A percentile compares a stretch with the other conserved stretches of the same genome.
phyloP scores from a whole-genome alignment of 1,140 invertebrate species.

The Drosophila kikkawai region DNA sequence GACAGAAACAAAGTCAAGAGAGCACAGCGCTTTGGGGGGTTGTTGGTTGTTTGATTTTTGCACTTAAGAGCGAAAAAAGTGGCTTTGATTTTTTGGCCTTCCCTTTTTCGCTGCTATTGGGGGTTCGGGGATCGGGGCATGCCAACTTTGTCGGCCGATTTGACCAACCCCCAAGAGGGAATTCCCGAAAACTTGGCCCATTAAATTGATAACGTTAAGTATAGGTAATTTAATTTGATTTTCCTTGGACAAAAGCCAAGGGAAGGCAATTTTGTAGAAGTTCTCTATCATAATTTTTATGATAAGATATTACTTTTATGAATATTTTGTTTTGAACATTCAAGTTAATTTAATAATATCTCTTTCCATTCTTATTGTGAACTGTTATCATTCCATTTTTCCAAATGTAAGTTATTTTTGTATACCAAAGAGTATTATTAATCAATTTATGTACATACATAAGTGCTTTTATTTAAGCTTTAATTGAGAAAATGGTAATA shows the following conservation, averaged over 20 bases:
- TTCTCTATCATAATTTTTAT: background rate
- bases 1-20: slow-evolving; percentile 8
- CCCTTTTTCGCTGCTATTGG: background rate
- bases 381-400: too few species aligned
- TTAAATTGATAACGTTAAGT: slow-evolving; percentile 47
- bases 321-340: background rate
- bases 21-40: slow-evolving; percentile 34
- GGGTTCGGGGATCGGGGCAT: slow-evolving; percentile 16
- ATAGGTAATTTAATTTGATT: slow-evolving; percentile 29
- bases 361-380: background rate
- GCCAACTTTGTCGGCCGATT: slow-evolving; percentile 32
- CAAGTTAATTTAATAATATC: background rate
- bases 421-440: too few species aligned
- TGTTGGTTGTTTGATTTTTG: slow-evolving; percentile 67
- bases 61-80: slow-evolving; percentile 76
- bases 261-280: background rate
- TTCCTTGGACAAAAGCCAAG: slow-evolving; percentile 3
- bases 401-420: too few species aligned
- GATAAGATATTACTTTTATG: slow-evolving; percentile 8
- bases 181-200: slow-evolving; percentile 27
- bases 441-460: too few species aligned
- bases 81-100: slow-evolving; percentile 63
- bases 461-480: too few species aligned
- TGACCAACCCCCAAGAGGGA: slow-evolving; percentile 37
- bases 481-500: too few species aligned